These are phyloP conservation scores for Platycheirus albimanus DNA, from an alignment of 2,888 invertebrate species.

Conservation along the genomic window DNA sequence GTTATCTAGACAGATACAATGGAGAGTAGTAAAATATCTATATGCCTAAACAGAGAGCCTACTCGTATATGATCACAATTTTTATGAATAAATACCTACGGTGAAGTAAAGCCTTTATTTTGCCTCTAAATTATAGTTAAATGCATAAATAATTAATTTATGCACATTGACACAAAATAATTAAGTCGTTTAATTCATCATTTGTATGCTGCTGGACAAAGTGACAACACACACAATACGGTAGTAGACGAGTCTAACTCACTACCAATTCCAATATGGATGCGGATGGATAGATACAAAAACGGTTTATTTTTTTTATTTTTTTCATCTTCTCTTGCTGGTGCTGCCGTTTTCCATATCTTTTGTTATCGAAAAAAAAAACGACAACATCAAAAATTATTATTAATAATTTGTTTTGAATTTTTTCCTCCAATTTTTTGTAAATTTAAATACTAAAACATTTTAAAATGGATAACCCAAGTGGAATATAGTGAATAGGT, in stretches of 20 bases:
- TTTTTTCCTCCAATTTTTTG: slow-evolving; percentile 34
- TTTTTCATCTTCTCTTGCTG: not conserved
- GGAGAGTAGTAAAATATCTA: not conserved
- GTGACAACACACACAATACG: slow-evolving; percentile 27
- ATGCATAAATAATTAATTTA: slow-evolving; percentile 47
- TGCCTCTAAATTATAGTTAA: slow-evolving; percentile 30
- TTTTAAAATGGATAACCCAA: slow-evolving; percentile 46
- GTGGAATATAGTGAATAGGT: no score
- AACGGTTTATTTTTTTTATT: slow-evolving; percentile 24
- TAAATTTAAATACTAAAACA: slow-evolving; percentile 48
- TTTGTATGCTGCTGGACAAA: slow-evolving; percentile 40
- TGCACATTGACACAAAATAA: slow-evolving; percentile 61
- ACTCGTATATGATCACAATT: not conserved
- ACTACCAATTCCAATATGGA: not conserved
- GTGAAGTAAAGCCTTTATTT: slow-evolving; percentile 34
- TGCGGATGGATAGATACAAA: slow-evolving; percentile 33
- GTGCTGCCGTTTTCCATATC: not conserved
- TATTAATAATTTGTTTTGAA: slow-evolving; percentile 65
- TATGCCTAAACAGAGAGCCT: no score
- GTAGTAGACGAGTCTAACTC: slow-evolving; percentile 25
- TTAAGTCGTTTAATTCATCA: slow-evolving; percentile 67
- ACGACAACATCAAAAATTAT: slow-evolving; percentile 54
- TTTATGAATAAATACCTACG: not conserved
- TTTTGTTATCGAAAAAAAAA: not conserved
- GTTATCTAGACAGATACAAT: not conserved